phyloP scores from a whole-genome alignment of 1,140 invertebrate genomes.

The Tetramorium parvispinum region DNA sequence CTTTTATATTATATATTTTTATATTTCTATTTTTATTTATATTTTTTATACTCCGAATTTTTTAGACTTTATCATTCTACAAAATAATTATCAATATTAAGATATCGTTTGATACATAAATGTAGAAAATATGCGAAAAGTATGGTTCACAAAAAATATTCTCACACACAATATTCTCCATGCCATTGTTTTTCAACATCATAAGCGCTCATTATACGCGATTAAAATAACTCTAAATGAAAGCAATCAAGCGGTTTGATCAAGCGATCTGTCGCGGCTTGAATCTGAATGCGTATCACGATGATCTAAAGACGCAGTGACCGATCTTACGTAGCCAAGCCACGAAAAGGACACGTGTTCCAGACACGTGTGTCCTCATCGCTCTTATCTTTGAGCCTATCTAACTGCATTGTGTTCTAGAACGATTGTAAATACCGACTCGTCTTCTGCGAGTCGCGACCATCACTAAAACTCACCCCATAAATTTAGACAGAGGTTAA shows the following conservation, averaged over 20 bases:
- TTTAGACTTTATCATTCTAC: not conserved
- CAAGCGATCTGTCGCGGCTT: conserved; percentile 22
- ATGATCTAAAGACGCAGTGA: conserved; percentile 59
- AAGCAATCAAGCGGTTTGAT: conserved; percentile 41
- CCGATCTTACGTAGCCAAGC: conserved; percentile 62
- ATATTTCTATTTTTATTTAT: not conserved
- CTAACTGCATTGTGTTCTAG: conserved; percentile 68
- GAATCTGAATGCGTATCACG: conserved; percentile 63
- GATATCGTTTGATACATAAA: not conserved
- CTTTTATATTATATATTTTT: not conserved
- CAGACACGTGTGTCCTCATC: conserved; percentile 74
- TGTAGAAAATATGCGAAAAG: not conserved
- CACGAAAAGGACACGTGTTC: conserved; percentile 74
- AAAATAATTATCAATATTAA: not conserved
- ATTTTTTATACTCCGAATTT: too few relatives aligned
- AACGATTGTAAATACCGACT: conserved; percentile 65
- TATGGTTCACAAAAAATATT: not conserved
- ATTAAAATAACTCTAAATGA: conserved; percentile 16
- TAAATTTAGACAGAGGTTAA: conserved; percentile 30
- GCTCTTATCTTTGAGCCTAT: conserved; percentile 69
- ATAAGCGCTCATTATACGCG: not conserved
- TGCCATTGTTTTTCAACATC: not conserved
- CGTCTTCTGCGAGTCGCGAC: conserved; percentile 46
- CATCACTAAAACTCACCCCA: conserved; percentile 34
- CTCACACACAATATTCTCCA: not conserved